A percentile compares a stretch with the other conserved stretches of the same genome.
phyloP scores from a whole-genome alignment of 2,797 vertebrate genomes.

The Danio tinwini region DNA sequence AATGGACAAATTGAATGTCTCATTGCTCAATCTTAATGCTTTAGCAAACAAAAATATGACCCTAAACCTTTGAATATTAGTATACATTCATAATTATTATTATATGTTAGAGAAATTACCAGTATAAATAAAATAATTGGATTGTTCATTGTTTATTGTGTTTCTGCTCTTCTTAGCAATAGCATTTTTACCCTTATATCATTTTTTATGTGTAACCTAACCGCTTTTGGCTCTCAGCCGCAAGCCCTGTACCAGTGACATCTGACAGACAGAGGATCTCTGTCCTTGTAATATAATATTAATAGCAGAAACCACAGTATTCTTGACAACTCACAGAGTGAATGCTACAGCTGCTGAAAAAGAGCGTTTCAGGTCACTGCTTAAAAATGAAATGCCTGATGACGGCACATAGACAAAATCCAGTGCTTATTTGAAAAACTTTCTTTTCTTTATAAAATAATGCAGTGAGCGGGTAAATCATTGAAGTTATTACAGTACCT shows the following conservation, averaged over 20 bases:
- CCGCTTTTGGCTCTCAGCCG: neutral
- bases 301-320: neutral
- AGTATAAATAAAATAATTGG: too few species aligned
- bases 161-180: neutral
- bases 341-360: neutral
- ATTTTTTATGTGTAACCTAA: neutral
- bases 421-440: constrained; percentile 5
- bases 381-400: constrained; percentile 20
- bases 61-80: too few species aligned
- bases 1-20: too few species aligned
- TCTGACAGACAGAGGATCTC: neutral
- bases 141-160: neutral
- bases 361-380: constrained; percentile 18
- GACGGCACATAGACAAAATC: neutral
- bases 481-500: neutral
- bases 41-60: too few species aligned
- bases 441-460: neutral
- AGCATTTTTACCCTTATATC: neutral
- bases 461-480: neutral
- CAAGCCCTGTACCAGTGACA: neutral
- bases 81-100: too few species aligned
- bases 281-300: constrained; percentile 43
- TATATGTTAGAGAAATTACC: too few species aligned
- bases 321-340: constrained; percentile 25
- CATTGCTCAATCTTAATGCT: too few species aligned